Base-by-base conservation (phyloP, 2,113 vertebrate species). In the Cyphomyrus discorhynchus region DNA sequence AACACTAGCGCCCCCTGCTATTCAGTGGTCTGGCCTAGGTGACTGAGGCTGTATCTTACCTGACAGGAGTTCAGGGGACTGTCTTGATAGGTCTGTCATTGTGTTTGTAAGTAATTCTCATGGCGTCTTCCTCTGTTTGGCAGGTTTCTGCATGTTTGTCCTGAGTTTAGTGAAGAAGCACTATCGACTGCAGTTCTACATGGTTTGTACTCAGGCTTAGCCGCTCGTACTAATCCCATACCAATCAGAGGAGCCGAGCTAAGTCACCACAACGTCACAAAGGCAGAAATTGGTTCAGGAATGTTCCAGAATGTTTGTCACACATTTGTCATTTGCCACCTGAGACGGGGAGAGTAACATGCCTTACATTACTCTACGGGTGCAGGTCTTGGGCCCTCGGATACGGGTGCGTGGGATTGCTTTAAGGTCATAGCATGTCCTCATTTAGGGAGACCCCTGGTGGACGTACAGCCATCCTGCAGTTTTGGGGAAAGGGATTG, bases 71-170 rank as follows among this genome's bases (percentile, higher is more conserved):
- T 47, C 82, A 47, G 82, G 82, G 42, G 3, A 42, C 21, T 46
- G 35, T 21, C 19, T 46, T 11, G 45, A 24, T 84, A n/a, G 17
- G 19, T 47, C 80, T 46, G 39, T 83, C 50, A 35, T 31, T 0
- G 49, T 35, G 31, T 45, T 46, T 58, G 11, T 21, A 84, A 11
- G 86, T 53, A 89, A 91, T 66, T 92, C 94, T 96, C 93, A 96
- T 92, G 53, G 95, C 95, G 95, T 95, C 95, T 96, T 94, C 90
- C 96, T 93, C 95, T 93, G 94, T 97, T 96, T 96, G 93, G 97
- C 96, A 99, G 98, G 98, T 95, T 99, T 99, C 97, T 99, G 98
- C 97, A 97, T 99, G 97, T 99, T 99, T 97, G 98, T 99, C 91
- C 96, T 99, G 97, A 99, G 98, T 95, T 97, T 99, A 97, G 98